Percentiles rank a stretch among this genome's conserved stretches.
Conservation (phyloP, 2,888 invertebrate genomes). For the Aphidius colemani region DNA sequence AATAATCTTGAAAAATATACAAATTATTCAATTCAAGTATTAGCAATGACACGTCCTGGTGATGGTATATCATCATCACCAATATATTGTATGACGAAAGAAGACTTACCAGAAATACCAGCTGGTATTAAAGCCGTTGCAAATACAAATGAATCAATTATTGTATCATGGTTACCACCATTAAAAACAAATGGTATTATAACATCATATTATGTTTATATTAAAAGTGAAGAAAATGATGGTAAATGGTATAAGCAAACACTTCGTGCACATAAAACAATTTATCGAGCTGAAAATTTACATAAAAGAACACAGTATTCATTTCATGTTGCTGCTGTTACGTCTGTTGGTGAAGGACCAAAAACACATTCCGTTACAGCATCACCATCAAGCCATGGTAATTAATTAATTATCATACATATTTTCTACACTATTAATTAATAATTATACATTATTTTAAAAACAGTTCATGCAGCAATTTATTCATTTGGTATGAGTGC, state of each 20-base stretch:
- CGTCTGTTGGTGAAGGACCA: slow-evolving; percentile 58
- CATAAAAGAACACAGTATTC: slow-evolving; percentile 60
- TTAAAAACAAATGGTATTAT: slow-evolving; percentile 76
- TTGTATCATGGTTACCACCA: slow-evolving; percentile 90
- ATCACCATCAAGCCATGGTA: slow-evolving; percentile 61
- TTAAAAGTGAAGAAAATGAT: slow-evolving; percentile 51
- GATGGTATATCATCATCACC: slow-evolving; percentile 86
- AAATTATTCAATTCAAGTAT: slow-evolving; percentile 89
- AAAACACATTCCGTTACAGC: slow-evolving; percentile 58
- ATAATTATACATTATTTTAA: slow-evolving; percentile 25
- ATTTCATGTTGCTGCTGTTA: slow-evolving; percentile 59
- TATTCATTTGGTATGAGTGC: slow-evolving; percentile 59
- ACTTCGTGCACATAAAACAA: slow-evolving; percentile 53
- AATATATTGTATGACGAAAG: slow-evolving; percentile 85
- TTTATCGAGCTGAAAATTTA: slow-evolving; percentile 55
- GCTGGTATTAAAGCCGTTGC: slow-evolving; percentile 89
- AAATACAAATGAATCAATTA: slow-evolving; percentile 81
- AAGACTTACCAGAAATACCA: slow-evolving; percentile 90
- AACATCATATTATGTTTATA: slow-evolving; percentile 56
- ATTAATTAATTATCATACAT: neutral
- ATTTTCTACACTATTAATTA: neutral
- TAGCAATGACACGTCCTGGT: slow-evolving; percentile 87
- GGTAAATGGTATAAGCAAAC: slow-evolving; percentile 52
- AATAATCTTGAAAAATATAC: slow-evolving; percentile 82
- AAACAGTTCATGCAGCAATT: slow-evolving; percentile 57